Conservation (phyloP, 2,113 vertebrate species). For the Pangasianodon hypophthalmus region DNA sequence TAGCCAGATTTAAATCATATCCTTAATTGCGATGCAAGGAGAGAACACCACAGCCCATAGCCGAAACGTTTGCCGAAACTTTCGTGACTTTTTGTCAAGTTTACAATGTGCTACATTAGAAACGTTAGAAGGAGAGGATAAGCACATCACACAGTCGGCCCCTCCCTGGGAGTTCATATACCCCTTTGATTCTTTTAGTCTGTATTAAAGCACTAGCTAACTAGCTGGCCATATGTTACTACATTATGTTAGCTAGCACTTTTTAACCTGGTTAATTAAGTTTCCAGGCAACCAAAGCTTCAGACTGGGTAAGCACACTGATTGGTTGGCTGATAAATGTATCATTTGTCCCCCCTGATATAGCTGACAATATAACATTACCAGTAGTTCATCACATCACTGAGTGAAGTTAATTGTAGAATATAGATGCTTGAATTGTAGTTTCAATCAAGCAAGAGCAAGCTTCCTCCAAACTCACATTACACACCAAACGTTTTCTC, state of each 20-base stretch:
- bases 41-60: background rate
- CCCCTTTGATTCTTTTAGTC: background rate
- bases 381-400: background rate
- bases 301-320: background rate
- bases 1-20: background rate
- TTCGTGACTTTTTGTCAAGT: background rate
- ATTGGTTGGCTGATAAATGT: background rate
- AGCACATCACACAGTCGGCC: background rate
- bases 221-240: background rate
- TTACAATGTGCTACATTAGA: background rate
- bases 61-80: background rate
- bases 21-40: background rate
- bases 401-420: background rate
- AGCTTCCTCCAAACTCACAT: constrained; percentile 15
- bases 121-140: background rate
- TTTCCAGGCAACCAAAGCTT: background rate
- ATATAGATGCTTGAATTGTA: background rate
- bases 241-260: background rate
- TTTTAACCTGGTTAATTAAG: background rate
- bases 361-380: background rate
- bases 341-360: background rate
- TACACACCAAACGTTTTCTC: constrained; percentile 22
- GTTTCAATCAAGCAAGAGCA: background rate
- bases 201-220: background rate
- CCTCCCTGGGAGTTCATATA: background rate